phyloP scores from a whole-genome alignment of 2,888 invertebrate genomes.

The Lacanobia oleracea region DNA sequence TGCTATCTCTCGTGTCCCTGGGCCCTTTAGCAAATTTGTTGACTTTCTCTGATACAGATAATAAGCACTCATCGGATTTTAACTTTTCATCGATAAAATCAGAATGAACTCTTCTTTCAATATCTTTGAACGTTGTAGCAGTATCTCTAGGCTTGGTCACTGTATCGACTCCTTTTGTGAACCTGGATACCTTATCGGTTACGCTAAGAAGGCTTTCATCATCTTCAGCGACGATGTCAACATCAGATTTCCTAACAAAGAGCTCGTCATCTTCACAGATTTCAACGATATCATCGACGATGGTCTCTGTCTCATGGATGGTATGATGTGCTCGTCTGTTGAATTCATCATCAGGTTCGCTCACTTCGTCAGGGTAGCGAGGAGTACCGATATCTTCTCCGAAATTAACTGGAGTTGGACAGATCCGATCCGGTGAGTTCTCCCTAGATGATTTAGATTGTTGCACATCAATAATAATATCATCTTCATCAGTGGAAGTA shows the following conservation, averaged over 20 bases:
- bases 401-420: conserved; percentile 92
- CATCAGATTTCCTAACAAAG: conserved; percentile 80
- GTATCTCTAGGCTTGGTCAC: conserved; percentile 77
- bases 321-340: conserved; percentile 81
- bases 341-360: conserved; percentile 93
- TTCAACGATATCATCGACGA: conserved; percentile 90
- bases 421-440: conserved; percentile 93
- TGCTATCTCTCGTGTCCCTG: conserved; percentile 79
- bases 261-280: conserved; percentile 89
- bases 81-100: conserved; percentile 88
- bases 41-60: conserved; percentile 93
- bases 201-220: conserved; percentile 90
- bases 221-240: conserved; percentile 80
- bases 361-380: conserved; percentile 93
- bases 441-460: conserved; percentile 94
- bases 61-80: conserved; percentile 91
- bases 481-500: conserved; percentile 89
- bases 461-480: conserved; percentile 92
- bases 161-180: conserved; percentile 83
- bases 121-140: conserved; percentile 77
- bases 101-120: conserved; percentile 84
- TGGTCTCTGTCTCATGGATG: conserved; percentile 91
- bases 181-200: conserved; percentile 90
- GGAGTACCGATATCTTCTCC: conserved; percentile 91
- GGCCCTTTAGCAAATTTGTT: conserved; percentile 91